Evolutionary conservation across 2,113 vertebrate species (phyloP).

Genomic region (Myodes glareolus): DNA sequence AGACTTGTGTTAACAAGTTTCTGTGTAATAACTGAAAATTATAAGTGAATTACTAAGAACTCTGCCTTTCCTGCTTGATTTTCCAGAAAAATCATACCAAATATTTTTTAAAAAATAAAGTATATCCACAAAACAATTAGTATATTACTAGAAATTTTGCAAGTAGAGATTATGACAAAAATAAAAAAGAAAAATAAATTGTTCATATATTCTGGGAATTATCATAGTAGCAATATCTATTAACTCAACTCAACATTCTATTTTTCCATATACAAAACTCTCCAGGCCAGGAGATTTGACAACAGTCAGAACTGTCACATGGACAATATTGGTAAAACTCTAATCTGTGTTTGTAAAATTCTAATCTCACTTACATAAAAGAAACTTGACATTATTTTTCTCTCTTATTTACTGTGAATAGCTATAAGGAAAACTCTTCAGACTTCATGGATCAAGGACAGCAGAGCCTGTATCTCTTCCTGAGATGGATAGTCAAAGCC

Average conservation of each 20-base stretch:
- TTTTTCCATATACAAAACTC: neutral
- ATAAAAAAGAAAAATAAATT: neutral
- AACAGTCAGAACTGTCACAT: neutral
- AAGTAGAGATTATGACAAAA: neutral
- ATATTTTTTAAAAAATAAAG: neutral
- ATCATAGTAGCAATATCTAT: neutral
- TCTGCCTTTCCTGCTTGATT: neutral
- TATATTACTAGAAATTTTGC: neutral
- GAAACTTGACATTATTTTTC: fast-evolving
- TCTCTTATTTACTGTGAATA: neutral
- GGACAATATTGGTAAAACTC: neutral
- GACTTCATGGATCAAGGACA: neutral
- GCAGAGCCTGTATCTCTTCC: neutral
- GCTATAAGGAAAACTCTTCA: fast-evolving
- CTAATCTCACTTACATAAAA: neutral
- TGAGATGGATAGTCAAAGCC: neutral
- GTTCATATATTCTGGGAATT: neutral
- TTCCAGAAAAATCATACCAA: neutral
- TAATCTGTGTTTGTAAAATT: too few species aligned
- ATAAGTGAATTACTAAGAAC: neutral
- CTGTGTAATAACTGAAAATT: neutral
- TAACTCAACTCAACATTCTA: neutral
- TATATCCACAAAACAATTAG: neutral
- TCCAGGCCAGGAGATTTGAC: neutral
- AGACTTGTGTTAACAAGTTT: neutral